A percentile compares a stretch with the other conserved stretches of the same genome.
phyloP scores from a whole-genome alignment of 2,888 invertebrate species.

The Pseudococcus jackbeardsleyi region DNA sequence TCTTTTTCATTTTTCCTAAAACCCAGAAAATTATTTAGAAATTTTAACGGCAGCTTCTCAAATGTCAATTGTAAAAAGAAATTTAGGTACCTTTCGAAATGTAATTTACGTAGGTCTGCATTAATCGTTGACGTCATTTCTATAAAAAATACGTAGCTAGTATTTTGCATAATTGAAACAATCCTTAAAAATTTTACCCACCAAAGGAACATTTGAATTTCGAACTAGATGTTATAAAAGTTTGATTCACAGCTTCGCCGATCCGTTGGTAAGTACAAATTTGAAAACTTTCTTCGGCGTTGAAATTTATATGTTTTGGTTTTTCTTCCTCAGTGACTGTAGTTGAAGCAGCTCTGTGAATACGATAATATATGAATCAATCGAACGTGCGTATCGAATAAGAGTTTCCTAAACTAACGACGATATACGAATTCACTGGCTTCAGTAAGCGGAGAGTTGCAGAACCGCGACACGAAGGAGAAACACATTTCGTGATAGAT shows the following conservation, averaged over 20 bases:
- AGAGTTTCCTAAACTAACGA: background rate
- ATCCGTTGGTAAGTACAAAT: background rate
- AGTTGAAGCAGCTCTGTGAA: background rate
- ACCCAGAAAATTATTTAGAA: background rate
- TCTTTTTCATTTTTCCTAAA: background rate
- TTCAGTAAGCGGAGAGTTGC: background rate
- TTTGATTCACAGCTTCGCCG: conserved; percentile 24
- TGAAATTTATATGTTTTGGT: background rate
- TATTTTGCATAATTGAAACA: background rate
- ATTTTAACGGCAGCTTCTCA: background rate
- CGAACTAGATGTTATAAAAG: background rate
- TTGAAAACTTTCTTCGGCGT: background rate
- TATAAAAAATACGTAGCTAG: background rate
- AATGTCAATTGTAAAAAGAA: background rate
- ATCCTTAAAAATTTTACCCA: background rate
- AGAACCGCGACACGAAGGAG: background rate
- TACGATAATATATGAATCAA: background rate
- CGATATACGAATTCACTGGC: background rate
- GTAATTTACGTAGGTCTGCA: background rate
- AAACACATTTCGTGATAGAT: background rate
- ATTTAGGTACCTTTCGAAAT: background rate
- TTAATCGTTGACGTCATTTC: background rate
- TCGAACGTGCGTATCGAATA: background rate
- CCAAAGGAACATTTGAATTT: conserved; percentile 5
- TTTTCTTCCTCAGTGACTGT: too few species aligned